Percentiles rank a stretch among this genome's conserved stretches.
Conservation (phyloP, 2,113 vertebrate species). For the Notarius quadriscutis region DNA sequence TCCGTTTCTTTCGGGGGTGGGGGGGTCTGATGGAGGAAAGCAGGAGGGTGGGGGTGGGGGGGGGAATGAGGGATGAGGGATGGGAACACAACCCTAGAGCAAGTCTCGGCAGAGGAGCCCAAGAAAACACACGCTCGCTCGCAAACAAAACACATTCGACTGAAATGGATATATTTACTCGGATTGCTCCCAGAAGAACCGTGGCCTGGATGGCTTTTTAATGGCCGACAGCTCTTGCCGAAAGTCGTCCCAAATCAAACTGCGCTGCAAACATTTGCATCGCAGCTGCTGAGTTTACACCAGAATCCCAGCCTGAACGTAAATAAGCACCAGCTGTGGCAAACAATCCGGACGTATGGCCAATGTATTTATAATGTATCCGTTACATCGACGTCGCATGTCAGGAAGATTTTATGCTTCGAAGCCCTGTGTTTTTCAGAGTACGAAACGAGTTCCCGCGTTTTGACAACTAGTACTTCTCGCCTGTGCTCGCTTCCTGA, state of each 20-base stretch:
- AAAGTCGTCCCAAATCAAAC: conserved; percentile 43
- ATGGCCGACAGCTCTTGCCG: conserved; percentile 70
- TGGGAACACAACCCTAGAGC: conserved; percentile 61
- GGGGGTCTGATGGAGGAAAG: background rate
- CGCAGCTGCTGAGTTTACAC: conserved; percentile 43
- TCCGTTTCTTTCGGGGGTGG: conserved; percentile 49
- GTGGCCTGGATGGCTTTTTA: conserved; percentile 72
- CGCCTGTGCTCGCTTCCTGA: conserved; percentile 22
- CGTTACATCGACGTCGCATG: conserved; percentile 30
- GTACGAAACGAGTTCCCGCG: background rate
- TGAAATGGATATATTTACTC: conserved; percentile 79
- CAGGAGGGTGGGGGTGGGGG: conserved; percentile 7
- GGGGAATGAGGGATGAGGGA: conserved; percentile 17
- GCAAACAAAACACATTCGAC: conserved; percentile 75
- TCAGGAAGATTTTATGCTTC: background rate
- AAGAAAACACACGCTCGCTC: conserved; percentile 72
- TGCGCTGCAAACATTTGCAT: conserved; percentile 40
- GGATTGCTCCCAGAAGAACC: conserved; percentile 73
- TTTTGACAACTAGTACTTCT: background rate
- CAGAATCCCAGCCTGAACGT: conserved; percentile 42
- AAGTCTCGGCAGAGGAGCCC: conserved; percentile 67
- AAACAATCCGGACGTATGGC: conserved; percentile 44
- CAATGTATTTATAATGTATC: conserved; percentile 41
- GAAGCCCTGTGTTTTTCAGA: background rate
- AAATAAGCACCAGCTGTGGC: conserved; percentile 38